Conservation (phyloP, 1,140 invertebrate species). For the Pectinophora gossypiella region DNA sequence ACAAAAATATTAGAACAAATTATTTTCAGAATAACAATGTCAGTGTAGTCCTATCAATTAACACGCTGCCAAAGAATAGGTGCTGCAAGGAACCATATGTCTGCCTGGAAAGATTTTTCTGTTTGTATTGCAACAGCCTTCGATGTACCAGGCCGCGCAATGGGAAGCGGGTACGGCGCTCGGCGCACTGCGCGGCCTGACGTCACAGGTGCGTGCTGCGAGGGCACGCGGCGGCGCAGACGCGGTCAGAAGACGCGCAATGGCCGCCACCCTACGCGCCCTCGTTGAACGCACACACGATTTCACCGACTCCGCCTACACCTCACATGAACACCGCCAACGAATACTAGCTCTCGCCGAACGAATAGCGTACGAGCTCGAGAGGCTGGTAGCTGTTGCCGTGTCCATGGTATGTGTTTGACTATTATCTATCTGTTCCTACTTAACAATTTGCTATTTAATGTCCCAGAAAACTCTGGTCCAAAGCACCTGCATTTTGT, state of each 20-base stretch:
- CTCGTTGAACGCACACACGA: conserved; percentile 97
- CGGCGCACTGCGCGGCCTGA: conserved; percentile 66
- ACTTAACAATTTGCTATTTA: too few species aligned
- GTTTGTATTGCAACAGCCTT: too few species aligned
- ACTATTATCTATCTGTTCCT: too few species aligned
- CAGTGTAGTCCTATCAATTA: too few species aligned
- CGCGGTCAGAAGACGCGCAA: conserved; percentile 81
- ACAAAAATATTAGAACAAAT: too few species aligned
- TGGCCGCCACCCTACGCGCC: conserved; percentile 89
- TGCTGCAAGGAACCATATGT: too few species aligned
- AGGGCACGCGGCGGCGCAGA: conserved; percentile 71
- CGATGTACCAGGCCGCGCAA: conserved; percentile 49
- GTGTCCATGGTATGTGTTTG: conserved; percentile 84
- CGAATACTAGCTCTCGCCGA: conserved; percentile 95
- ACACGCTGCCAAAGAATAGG: too few species aligned
- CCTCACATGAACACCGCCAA: conserved; percentile 96
- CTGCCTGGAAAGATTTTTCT: too few species aligned
- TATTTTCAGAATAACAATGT: too few species aligned
- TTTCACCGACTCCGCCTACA: conserved; percentile 99
- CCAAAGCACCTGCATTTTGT: too few species aligned
- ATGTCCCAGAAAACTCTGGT: too few species aligned
- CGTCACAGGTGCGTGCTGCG: conserved; percentile 57
- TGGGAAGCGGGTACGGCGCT: conserved; percentile 68
- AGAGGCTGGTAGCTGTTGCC: conserved; percentile 89
- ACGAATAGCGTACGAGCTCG: conserved; percentile 89